Evolutionary conservation across 92 coral and sea anemone species (phyloP).

Genomic region (Diadumene lineata): DNA sequence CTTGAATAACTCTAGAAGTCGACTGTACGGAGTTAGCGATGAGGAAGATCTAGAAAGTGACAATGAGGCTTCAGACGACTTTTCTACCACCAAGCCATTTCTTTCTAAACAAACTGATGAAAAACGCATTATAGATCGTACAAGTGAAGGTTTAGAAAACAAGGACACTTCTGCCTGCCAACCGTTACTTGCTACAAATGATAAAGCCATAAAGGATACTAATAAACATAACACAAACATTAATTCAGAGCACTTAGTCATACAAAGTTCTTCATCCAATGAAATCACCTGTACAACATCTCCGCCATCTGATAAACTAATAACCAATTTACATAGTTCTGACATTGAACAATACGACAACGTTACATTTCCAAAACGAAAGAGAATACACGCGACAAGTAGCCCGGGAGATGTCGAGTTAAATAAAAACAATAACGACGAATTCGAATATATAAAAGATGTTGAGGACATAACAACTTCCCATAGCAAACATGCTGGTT

Average conservation of each 20-base stretch:
- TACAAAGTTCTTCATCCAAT: conserved; percentile 5
- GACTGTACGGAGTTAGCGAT: conserved; percentile 29
- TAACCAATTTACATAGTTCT: too few relatives aligned
- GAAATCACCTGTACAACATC: not conserved
- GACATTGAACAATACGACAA: too few relatives aligned
- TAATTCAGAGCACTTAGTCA: not conserved
- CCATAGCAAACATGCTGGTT: not conserved
- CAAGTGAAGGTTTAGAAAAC: not conserved
- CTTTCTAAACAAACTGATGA: not conserved
- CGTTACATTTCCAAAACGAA: not conserved
- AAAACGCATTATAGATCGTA: not conserved
- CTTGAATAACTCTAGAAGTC: conserved; percentile 6
- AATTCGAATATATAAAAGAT: not conserved
- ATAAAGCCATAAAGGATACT: not conserved
- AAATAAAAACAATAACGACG: not conserved
- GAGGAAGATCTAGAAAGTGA: conserved; percentile 28
- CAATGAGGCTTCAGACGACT: not conserved
- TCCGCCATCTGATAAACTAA: too few relatives aligned
- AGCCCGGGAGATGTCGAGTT: not conserved
- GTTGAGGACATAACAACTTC: not conserved
- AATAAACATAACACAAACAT: not conserved
- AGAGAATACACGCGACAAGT: not conserved
- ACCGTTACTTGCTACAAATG: not conserved
- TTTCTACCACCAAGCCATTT: not conserved
- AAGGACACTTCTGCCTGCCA: not conserved